Evolutionary conservation across 2,888 invertebrate species (phyloP).

Genomic region (Arenicola marina): DNA sequence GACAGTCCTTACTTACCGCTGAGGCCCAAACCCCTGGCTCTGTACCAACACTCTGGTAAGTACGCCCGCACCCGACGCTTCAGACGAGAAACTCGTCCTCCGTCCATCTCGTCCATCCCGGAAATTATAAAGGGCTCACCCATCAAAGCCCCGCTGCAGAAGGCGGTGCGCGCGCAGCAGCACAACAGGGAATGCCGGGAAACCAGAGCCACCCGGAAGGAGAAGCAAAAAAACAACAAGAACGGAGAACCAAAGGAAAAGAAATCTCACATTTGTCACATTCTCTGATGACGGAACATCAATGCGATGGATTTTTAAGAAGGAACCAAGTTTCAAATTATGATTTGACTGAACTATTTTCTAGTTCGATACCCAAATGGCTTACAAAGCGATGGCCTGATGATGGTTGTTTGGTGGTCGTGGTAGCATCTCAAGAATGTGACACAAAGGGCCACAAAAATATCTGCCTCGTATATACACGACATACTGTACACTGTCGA

Average conservation of each 20-base stretch:
- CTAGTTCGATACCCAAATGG: too few relatives aligned
- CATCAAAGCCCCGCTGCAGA: slow-evolving; percentile 18
- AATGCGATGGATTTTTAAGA: too few relatives aligned
- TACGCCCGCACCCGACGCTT: slow-evolving; percentile 1
- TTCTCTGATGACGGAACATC: too few relatives aligned
- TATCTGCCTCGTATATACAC: too few relatives aligned
- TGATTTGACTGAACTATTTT: too few relatives aligned
- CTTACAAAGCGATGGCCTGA: too few relatives aligned
- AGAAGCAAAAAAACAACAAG: not conserved
- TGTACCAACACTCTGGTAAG: not conserved
- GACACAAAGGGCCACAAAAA: too few relatives aligned
- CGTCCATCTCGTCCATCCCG: slow-evolving; percentile 33
- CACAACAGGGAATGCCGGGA: slow-evolving; percentile 13
- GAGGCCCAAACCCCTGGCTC: slow-evolving; percentile 11
- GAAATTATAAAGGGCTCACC: slow-evolving; percentile 33
- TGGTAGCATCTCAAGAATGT: too few relatives aligned
- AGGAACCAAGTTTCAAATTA: too few relatives aligned
- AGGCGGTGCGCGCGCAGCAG: slow-evolving; percentile 16
- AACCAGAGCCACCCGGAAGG: not conserved
- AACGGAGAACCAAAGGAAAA: not conserved
- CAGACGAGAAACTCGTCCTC: not conserved
- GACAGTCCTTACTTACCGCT: slow-evolving; percentile 14
- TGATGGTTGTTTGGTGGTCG: too few relatives aligned
- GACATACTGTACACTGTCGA: too few relatives aligned
- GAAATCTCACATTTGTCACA: slow-evolving; percentile 9